Base-by-base conservation (phyloP, 1,140 invertebrate genomes). In the Gryllus bimaculatus region DNA sequence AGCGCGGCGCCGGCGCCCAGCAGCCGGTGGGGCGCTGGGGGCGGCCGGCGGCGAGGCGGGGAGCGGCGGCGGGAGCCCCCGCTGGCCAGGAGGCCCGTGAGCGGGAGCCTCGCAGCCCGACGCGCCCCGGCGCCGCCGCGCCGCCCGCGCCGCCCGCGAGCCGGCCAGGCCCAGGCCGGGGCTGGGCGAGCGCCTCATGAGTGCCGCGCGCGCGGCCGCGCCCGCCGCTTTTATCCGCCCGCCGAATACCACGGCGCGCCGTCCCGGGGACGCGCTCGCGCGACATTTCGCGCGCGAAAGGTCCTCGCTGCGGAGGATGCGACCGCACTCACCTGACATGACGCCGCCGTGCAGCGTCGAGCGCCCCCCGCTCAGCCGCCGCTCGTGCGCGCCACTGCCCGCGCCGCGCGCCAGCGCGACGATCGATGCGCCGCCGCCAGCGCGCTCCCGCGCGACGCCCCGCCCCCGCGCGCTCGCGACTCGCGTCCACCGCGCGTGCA, bases 21-120 rank as follows among this genome's bases (percentile, higher is more conserved):
- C 13, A 79, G 78, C 18, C 47, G 73, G 78, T 79, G 74, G 79
- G 79, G 18, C 79, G 79, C 47, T 79, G 78, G n/a, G 73, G 78
- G 20, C 20, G 49, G 76, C 66, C 26, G 79, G 66, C 78, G 76
- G 21, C 76, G 49, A 49, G 76, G 79, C 47, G 26, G 26, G 26
- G 26, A 39, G 26, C 54, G 10, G 54, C 54, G 54, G 54, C 54
- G 54, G 54, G 54, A 66, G 18, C 54, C 54, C 54, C 54, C 54
- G 54, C 54, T 66, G 10, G 54, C 54, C 18, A 66, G 18, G 0
- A 66, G 18, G 2, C 54, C 54, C 54, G 54, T 66, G 54, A 66
- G 54, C 54, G 54, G 18, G 54, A 66, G 54, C 54, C 54, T 2
- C 54, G 54, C 54, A 66, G 54, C 10, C 54, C 54, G 2, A 10